Base-by-base conservation (phyloP, 2,888 invertebrate species). In the Cheilosia pagana region DNA sequence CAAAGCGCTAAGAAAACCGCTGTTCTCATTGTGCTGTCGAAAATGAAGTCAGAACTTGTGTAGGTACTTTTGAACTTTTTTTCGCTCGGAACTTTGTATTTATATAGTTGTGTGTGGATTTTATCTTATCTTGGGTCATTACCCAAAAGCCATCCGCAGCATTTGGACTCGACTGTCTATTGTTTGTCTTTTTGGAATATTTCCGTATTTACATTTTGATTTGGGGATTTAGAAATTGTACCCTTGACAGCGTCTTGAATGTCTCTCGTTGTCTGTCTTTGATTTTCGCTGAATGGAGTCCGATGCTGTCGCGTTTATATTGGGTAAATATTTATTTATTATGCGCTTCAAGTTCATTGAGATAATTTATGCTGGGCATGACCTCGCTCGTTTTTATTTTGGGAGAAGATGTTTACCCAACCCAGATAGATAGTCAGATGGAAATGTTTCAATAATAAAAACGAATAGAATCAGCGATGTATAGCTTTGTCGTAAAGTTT, bases 311-410 rank as follows among this genome's bases (percentile, higher is more conserved):
- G 45, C 3, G n/a, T 55, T 53, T 55, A 52, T 31, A 12, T n/a
- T 35, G 16, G 14, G 35, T 25, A 62, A 74, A 74, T 63, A 62
- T 63, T 55, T 75, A 57, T 57, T 65, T 19, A 19, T 23, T 65
- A 65, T 65, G 55, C 50, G 12, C 57, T 75, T 65, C 74, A 75
- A 75, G 74, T 65, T 57, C 74, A 63, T 35, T 63, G 57, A 57
- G 74, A 28, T 65, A 75, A 65, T 55, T 57, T 57, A 57, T 65
- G 55, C 74, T 57, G 14, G 16, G 50, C 59, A 50, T 59, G 23
- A 45, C 21, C 57, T 45, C 14, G n/a, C n/a, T n/a, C 19, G 35
- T 23, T 50, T 19, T n/a, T n/a, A n/a, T 1, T 21, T 28, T 55
- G 2, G 5, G 8, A 16, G n/a, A 35, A 16, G n/a, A 35, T 48